Conservation (phyloP, 2,113 vertebrate genomes). For the Elgaria multicarinata region DNA sequence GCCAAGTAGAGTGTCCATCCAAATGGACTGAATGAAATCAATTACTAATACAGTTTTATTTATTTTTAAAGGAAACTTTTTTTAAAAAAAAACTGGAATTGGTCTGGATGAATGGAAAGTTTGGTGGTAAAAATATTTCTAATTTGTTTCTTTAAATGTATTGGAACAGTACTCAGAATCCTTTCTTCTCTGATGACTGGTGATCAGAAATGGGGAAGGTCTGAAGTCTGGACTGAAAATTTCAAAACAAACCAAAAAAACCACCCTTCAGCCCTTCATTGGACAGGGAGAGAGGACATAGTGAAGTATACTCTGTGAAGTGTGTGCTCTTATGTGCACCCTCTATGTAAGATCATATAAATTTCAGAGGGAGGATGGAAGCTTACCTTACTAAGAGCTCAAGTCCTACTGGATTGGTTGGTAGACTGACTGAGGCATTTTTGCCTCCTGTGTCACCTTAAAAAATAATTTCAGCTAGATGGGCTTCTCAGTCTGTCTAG, state of each 20-base stretch:
- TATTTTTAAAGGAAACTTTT: neutral
- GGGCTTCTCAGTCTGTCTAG: no score
- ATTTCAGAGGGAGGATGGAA: no score
- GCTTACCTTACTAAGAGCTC: no score
- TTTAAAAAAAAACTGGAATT: neutral
- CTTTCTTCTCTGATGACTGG: accelerated
- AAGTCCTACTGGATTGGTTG: no score
- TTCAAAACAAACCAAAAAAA: neutral
- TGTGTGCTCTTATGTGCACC: no score
- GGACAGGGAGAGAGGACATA: neutral
- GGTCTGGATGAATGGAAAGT: neutral
- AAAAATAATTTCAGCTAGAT: no score
- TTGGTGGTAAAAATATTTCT: neutral
- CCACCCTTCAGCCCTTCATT: neutral
- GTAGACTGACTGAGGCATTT: no score
- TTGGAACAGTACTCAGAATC: accelerated
- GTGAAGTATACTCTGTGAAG: no score
- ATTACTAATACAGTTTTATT: neutral
- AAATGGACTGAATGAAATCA: conserved; percentile 18
- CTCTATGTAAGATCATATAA: no score
- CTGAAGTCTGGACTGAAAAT: neutral
- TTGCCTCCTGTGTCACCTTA: no score
- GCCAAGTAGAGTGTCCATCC: conserved; percentile 37
- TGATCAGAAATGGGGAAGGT: neutral
- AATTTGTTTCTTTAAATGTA: neutral